A percentile compares a stretch with the other conserved stretches of the same genome.
phyloP scores from a whole-genome alignment of 2,113 vertebrate genomes.

The Calyptommatus sinebrachiatus region DNA sequence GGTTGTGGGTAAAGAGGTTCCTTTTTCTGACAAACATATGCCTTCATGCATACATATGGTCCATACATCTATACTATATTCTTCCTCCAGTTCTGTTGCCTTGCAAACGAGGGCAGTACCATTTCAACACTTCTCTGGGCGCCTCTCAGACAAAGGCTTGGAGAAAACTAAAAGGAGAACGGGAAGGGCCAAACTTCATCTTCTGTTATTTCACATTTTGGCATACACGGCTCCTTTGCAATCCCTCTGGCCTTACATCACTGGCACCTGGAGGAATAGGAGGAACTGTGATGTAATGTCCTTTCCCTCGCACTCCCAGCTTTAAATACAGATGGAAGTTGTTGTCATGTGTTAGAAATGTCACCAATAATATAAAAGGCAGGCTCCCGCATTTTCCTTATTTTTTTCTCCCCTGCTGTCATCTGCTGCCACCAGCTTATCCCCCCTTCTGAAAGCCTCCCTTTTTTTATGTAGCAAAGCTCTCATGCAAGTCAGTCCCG shows the following conservation, averaged over 20 bases:
- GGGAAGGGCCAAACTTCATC: conserved; percentile 21
- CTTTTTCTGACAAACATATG: neutral
- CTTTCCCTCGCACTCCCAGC: conserved; percentile 73
- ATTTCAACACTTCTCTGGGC: conserved; percentile 61
- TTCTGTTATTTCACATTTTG: conserved; percentile 38
- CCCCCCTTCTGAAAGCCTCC: conserved; percentile 48
- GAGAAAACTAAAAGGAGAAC: conserved; percentile 1
- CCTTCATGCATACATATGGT: neutral
- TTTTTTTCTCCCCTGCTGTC: conserved; percentile 71
- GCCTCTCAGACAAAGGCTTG: conserved; percentile 31
- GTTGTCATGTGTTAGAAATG: conserved; percentile 92
- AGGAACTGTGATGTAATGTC: conserved; percentile 75
- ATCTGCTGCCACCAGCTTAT: conserved; percentile 74
- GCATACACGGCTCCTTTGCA: conserved; percentile 81
- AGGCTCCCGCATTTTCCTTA: conserved; percentile 75
- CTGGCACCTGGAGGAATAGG: conserved; percentile 69
- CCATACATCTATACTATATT: conserved; percentile 15
- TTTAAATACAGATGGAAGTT: conserved; percentile 88
- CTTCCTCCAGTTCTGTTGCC: conserved; percentile 28
- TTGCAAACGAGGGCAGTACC: conserved; percentile 53
- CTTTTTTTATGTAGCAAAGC: conserved; percentile 70
- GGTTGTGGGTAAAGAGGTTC: neutral
- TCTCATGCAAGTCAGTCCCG: conserved; percentile 77
- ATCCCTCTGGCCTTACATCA: conserved; percentile 73
- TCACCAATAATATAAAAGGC: conserved; percentile 89